Conservation (phyloP, 2,113 vertebrate species). For the Leucoraja erinaceus region DNA sequence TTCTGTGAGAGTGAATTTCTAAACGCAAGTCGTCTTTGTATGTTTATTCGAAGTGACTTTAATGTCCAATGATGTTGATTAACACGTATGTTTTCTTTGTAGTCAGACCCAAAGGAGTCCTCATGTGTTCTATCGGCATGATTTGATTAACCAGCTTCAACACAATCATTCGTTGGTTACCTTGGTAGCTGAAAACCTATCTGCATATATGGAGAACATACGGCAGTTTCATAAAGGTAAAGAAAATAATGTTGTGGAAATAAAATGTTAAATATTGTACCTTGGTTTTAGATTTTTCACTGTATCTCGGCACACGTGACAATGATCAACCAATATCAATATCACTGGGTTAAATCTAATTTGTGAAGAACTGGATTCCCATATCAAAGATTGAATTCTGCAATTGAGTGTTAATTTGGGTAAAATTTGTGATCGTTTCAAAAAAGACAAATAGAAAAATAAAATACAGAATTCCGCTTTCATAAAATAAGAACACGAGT, state of each 20-base stretch:
- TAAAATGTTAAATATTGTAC: not conserved
- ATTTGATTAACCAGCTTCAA: conserved; percentile 98
- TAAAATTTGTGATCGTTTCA: not conserved
- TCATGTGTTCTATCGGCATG: conserved; percentile 96
- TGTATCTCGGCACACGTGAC: too few species aligned
- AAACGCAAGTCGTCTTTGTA: too few species aligned
- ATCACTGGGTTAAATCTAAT: not conserved
- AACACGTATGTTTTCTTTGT: conserved; percentile 52
- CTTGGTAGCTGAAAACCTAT: conserved; percentile 94
- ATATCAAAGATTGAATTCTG: not conserved
- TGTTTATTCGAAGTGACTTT: not conserved
- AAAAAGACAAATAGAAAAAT: not conserved
- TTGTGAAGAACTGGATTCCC: not conserved
- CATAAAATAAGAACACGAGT: not conserved
- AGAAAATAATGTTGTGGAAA: not conserved
- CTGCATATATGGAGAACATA: conserved; percentile 98
- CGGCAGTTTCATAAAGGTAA: conserved; percentile 92
- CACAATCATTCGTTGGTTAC: conserved; percentile 97
- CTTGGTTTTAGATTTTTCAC: not conserved
- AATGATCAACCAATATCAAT: too few species aligned
- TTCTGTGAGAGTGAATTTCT: too few species aligned
- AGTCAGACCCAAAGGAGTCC: conserved; percentile 97
- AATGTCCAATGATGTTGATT: conserved; percentile 33
- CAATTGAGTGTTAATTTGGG: not conserved
- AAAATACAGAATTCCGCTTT: not conserved